Conservation (phyloP, 2,113 vertebrate species). For the Eclectus roratus region DNA sequence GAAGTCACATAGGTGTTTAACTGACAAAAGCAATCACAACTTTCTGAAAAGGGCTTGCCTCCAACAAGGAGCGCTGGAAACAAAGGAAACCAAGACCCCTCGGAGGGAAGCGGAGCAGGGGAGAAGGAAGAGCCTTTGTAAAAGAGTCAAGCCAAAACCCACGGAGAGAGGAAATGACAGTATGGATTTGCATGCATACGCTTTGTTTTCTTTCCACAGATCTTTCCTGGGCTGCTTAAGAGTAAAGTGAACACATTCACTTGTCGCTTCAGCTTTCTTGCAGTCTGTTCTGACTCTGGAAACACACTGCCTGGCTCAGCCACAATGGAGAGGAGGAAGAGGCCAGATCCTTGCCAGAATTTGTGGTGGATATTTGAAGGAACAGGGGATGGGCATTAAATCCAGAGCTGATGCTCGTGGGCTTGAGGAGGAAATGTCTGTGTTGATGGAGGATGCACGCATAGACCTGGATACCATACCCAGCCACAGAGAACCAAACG, state of each 20-base stretch:
- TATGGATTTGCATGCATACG: not conserved
- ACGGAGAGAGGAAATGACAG: slow-evolving; percentile 15
- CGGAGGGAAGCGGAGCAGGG: not conserved
- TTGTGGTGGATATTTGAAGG: not conserved
- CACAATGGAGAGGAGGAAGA: not conserved
- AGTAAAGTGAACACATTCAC: not conserved
- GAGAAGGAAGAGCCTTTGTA: slow-evolving; percentile 31
- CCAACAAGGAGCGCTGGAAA: not conserved
- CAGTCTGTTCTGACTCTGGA: not conserved
- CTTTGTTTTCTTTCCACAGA: not conserved
- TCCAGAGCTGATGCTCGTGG: not conserved
- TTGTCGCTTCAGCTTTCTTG: not conserved
- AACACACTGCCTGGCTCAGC: not conserved
- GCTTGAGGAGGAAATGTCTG: not conserved
- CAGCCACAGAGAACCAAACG: not conserved
- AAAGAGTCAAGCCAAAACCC: slow-evolving; percentile 4
- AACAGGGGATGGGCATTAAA: not conserved
- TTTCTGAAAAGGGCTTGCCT: not conserved
- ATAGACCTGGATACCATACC: not conserved
- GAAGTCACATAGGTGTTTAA: slow-evolving; percentile 35
- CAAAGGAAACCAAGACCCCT: slow-evolving; percentile 7
- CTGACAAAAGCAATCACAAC: slow-evolving; percentile 27
- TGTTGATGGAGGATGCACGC: not conserved
- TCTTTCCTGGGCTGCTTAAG: not conserved
- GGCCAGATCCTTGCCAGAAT: not conserved